These are phyloP conservation scores for Allygus modestus DNA, from an alignment of 2,888 invertebrate species.

Conservation along the genomic window DNA sequence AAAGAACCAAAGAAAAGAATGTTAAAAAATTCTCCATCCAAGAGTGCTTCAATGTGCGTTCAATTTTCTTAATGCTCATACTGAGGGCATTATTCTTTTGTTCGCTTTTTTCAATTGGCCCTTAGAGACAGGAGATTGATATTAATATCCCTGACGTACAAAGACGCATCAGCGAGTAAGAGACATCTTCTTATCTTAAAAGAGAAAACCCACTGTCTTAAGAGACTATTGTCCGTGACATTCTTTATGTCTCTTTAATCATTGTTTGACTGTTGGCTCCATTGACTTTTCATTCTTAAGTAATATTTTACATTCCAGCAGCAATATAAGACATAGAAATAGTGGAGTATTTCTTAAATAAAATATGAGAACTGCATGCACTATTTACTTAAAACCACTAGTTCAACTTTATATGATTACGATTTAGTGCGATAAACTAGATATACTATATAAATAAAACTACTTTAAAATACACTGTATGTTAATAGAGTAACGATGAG, in stretches of 20 bases:
- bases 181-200: conserved; percentile 11
- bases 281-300: conserved; percentile 21
- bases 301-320: neutral
- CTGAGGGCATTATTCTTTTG: conserved; percentile 43
- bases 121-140: conserved; percentile 25
- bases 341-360: neutral
- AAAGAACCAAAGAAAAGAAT: conserved; percentile 24
- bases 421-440: no score
- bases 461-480: no score
- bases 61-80: conserved; percentile 43
- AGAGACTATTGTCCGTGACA: conserved; percentile 41
- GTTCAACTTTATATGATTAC: no score
- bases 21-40: conserved; percentile 5
- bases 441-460: no score
- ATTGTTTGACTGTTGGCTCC: conserved; percentile 19
- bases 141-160: conserved; percentile 21
- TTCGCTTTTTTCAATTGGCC: conserved; percentile 42
- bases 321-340: neutral
- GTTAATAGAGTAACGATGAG: no score
- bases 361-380: no score
- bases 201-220: conserved; percentile 17
- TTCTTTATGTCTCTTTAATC: conserved; percentile 27
- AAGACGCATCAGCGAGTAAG: conserved; percentile 21
- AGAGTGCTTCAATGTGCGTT: conserved; percentile 36
- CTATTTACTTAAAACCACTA: no score